Percentiles rank a stretch among this genome's conserved stretches.
Evolutionary conservation across 1,140 invertebrate species (phyloP).

Genomic region (Listronotus oregonensis): DNA sequence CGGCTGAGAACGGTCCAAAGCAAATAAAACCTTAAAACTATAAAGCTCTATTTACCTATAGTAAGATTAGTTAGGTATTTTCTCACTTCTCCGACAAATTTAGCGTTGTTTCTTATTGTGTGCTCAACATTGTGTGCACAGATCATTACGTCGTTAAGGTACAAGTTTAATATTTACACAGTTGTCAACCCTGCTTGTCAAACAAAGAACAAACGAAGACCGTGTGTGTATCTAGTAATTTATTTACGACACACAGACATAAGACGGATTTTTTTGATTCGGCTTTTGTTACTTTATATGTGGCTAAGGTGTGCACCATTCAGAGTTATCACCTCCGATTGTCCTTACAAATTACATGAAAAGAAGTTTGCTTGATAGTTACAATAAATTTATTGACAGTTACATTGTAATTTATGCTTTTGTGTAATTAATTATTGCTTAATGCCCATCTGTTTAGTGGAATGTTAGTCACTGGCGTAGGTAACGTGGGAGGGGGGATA

Average conservation of each 20-base stretch:
- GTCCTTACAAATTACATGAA: no score
- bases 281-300: no score
- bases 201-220: slow-evolving; percentile 40
- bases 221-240: slow-evolving; percentile 21
- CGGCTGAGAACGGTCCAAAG: background rate
- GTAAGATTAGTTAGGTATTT: slow-evolving; percentile 34
- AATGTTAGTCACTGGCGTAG: no score
- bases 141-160: slow-evolving; percentile 39
- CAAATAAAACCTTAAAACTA: slow-evolving; percentile 33
- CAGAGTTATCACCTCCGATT: no score
- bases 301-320: no score
- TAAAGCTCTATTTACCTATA: slow-evolving; percentile 30
- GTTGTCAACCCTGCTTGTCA: slow-evolving; percentile 39
- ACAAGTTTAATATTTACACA: slow-evolving; percentile 33
- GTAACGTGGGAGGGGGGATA: no score
- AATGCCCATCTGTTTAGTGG: no score
- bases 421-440: no score
- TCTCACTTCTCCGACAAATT: slow-evolving; percentile 34
- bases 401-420: no score
- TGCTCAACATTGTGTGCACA: slow-evolving; percentile 28
- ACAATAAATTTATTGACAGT: no score
- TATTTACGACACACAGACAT: slow-evolving; percentile 17
- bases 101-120: slow-evolving; percentile 32
- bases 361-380: no score
- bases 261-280: no score